Percentiles rank a stretch among this genome's conserved stretches.
These are phyloP conservation scores for Cosmia pyralina DNA, from an alignment of 2,888 invertebrate species.

Conservation along the genomic window DNA sequence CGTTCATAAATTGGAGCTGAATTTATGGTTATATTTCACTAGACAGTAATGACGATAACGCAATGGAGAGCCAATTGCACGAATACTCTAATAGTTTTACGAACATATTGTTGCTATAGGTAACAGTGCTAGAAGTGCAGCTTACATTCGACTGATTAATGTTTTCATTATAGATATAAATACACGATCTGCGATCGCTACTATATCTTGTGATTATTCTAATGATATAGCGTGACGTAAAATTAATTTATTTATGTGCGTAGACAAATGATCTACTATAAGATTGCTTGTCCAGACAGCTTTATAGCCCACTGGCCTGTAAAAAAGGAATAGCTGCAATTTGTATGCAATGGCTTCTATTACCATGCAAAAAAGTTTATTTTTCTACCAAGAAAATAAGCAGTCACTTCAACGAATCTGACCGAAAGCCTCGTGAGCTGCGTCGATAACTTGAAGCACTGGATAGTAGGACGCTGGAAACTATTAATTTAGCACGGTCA, in stretches of 20 bases:
- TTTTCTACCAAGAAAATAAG: constrained; percentile 25
- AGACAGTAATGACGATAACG: constrained; percentile 40
- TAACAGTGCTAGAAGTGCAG: constrained; percentile 4
- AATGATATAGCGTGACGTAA: constrained; percentile 36
- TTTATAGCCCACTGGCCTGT: constrained; percentile 42
- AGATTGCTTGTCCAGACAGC: constrained; percentile 13
- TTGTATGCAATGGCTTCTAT: constrained; percentile 44
- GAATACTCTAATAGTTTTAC: constrained; percentile 20
- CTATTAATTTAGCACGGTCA: constrained; percentile 56
- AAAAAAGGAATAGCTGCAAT: constrained; percentile 24
- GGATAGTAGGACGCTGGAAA: constrained; percentile 38
- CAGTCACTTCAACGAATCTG: constrained; percentile 17
- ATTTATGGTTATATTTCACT: constrained; percentile 28
- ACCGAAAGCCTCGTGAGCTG: constrained; percentile 31
- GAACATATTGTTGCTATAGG: constrained; percentile 10
- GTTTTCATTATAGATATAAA: constrained; percentile 19
- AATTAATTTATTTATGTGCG: constrained; percentile 28
- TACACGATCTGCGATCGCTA: constrained; percentile 2
- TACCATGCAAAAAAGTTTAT: constrained; percentile 33
- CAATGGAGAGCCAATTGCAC: constrained; percentile 21
- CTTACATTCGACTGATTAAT: constrained; percentile 41
- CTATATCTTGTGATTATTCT: constrained; percentile 14
- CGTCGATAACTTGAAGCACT: constrained; percentile 46
- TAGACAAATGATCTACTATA: constrained; percentile 10
- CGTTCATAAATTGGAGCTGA: constrained; percentile 47